These are phyloP conservation scores for Ypsolopha sequella DNA, from an alignment of 2,888 invertebrate genomes.

Conservation along the genomic window DNA sequence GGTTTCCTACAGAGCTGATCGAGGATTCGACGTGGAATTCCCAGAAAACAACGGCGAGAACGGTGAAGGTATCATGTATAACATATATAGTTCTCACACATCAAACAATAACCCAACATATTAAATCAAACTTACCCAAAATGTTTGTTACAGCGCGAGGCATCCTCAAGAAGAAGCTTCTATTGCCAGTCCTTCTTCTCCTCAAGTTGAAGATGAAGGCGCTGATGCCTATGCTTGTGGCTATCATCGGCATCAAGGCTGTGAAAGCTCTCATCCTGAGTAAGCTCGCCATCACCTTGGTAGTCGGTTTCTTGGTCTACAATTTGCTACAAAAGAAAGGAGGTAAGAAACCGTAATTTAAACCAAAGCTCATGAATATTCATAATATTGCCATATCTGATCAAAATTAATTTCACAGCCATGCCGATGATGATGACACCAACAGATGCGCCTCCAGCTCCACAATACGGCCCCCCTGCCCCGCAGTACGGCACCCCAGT, in stretches of 20 bases:
- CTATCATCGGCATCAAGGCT: conserved; percentile 84
- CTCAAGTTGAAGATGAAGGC: conserved; percentile 88
- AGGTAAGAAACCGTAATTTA: conserved; percentile 56
- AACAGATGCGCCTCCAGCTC: conserved; percentile 70
- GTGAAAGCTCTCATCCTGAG: conserved; percentile 87
- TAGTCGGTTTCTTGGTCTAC: conserved; percentile 84
- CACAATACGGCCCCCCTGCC: conserved; percentile 78
- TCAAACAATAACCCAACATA: not conserved
- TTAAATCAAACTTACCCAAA: not conserved
- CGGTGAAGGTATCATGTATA: conserved; percentile 35
- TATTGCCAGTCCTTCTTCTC: conserved; percentile 82
- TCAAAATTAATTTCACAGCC: conserved; percentile 38
- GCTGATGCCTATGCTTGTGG: conserved; percentile 84
- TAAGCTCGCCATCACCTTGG: conserved; percentile 84
- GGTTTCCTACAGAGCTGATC: conserved; percentile 75
- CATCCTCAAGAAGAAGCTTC: conserved; percentile 85
- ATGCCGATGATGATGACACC: conserved; percentile 81
- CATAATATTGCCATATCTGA: not conserved
- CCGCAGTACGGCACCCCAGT: conserved; percentile 63
- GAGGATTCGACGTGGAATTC: conserved; percentile 74
- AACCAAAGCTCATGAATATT: conserved; percentile 2
- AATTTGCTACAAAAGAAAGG: conserved; percentile 81
- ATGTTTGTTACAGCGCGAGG: conserved; percentile 74
- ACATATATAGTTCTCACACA: not conserved
- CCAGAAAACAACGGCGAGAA: conserved; percentile 63